Evolutionary conservation across 1,140 invertebrate species (phyloP), one percentile per base, ranked within the genome.

Genomic region (Araneus ventricosus): DNA sequence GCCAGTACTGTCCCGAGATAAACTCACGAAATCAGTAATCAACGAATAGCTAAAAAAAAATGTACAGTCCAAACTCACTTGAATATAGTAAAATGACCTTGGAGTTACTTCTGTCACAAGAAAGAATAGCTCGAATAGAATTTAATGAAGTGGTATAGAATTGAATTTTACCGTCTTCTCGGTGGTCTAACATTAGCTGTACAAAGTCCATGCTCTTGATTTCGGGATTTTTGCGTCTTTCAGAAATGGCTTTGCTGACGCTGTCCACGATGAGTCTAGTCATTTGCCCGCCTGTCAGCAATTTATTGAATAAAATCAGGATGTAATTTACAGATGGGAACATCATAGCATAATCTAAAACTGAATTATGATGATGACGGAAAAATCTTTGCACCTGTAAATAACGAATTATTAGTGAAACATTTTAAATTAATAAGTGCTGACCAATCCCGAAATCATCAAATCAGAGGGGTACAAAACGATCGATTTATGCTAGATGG

Each of bases 231-330:
- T 85, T 92, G 8, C 95, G 57, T 30, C 95, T 92, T 1, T 94
- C 27, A 22, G 85, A 86, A n/a, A 95, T 95, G 8, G 94, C 95
- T 24, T 90, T 75, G 45, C 94, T 94, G 30, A 95, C 87, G 93
- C 95, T 94, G 2, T 92, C 39, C 45, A 95, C 94, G 22, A 95
- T 95, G 91, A 95, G 95, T 39, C 93, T 85, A 4, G 95, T 95
- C 94, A 95, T 95, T 88, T 94, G 94, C 1, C 95, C 95, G 37
- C 95, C 95, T 10, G 95, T 93, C n/a, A 95, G 93, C 79, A 95
- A 94, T 14, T 91, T 93, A 75, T 95, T 95, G 22, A 95, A 86
- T 24, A 95, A 94, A 5, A 86, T 86, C 84, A 95, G 52, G 0
- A 95, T 52, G 4, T 45, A 75, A 17, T 87, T 94, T 5, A 95